phyloP scores from a whole-genome alignment of 2,797 vertebrate species.

The Gallirallus australis region DNA sequence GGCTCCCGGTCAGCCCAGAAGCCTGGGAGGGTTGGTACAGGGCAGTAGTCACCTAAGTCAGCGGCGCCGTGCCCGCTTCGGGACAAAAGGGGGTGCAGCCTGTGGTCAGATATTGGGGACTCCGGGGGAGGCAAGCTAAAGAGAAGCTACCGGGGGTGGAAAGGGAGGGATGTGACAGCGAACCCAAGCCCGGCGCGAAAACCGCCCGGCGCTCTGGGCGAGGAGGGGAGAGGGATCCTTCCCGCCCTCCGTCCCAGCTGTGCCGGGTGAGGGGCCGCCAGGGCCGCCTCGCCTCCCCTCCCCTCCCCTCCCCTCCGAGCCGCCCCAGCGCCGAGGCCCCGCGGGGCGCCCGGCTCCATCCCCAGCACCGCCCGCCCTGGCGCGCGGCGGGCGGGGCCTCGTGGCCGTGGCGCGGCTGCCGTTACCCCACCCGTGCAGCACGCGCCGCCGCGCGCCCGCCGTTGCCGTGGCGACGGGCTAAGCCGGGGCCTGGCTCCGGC shows the following conservation, averaged over 20 bases:
- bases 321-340: too few species aligned
- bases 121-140: background rate
- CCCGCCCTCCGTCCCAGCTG: too few species aligned
- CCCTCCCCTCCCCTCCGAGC: too few species aligned
- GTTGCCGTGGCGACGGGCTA: constrained; percentile 55
- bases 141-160: background rate
- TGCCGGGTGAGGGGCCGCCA: background rate
- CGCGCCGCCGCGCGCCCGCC: background rate
- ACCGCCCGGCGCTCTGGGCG: background rate
- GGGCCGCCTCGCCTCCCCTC: background rate
- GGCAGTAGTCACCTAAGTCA: background rate
- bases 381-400: background rate
- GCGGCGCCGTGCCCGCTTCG: background rate
- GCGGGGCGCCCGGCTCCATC: background rate
- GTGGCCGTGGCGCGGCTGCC: background rate
- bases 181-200: background rate
- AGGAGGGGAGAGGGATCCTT: background rate
- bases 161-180: background rate
- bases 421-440: background rate
- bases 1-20: background rate
- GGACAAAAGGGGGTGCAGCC: background rate
- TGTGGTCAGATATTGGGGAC: background rate
- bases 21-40: background rate
- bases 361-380: background rate
- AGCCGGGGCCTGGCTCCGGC: constrained; percentile 26